Evolutionary conservation across 2,113 vertebrate genomes (phyloP).

Genomic region (Mobula hypostoma): DNA sequence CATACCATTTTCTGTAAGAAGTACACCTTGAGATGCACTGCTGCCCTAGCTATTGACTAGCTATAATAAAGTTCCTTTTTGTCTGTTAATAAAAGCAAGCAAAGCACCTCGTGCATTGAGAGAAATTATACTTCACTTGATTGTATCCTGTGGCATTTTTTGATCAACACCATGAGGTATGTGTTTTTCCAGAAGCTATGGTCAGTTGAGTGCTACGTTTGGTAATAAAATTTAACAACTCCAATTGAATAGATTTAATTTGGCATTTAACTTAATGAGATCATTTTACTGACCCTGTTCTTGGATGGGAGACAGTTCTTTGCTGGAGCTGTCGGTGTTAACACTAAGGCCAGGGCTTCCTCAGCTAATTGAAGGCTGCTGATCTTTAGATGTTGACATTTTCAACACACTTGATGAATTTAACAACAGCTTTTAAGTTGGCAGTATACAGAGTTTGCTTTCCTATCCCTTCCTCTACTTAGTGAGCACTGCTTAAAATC

Average conservation of each 20-base stretch:
- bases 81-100: neutral
- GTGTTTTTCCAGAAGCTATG: neutral
- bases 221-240: neutral
- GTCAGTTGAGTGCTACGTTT: neutral
- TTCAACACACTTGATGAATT: neutral
- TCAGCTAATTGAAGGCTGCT: neutral
- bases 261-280: neutral
- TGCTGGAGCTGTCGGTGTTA: neutral
- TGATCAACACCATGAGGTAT: neutral
- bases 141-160: neutral
- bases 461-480: neutral
- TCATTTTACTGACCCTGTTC: neutral
- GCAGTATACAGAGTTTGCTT: neutral
- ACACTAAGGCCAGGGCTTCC: neutral
- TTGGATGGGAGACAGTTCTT: neutral
- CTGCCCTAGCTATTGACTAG: too few species aligned
- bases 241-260: neutral
- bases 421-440: neutral
- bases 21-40: neutral
- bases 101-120: neutral
- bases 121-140: neutral
- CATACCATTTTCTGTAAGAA: neutral
- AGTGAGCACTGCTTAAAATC: neutral
- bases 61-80: neutral
- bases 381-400: neutral